These are phyloP conservation scores for Chaetoderma sp. DNA, from an alignment of 2,888 invertebrate species.

Conservation along the genomic window DNA sequence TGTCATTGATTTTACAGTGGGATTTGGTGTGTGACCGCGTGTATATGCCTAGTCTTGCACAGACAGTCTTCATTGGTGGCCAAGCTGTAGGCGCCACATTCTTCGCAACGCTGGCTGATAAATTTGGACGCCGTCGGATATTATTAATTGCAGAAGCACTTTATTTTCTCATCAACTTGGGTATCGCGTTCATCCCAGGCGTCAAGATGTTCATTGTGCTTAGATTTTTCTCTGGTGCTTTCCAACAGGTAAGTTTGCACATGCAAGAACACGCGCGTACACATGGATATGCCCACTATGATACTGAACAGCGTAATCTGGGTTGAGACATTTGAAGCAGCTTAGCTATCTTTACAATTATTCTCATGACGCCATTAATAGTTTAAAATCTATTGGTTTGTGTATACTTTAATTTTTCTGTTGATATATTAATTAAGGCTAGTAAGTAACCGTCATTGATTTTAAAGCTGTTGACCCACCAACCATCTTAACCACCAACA, in stretches of 20 bases:
- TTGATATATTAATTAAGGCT: too few species aligned
- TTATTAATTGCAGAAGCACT: neutral
- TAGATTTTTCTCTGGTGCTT: neutral
- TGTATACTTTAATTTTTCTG: too few species aligned
- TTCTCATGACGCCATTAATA: too few species aligned
- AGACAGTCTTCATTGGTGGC: constrained; percentile 5
- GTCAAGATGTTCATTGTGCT: neutral
- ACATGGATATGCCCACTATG: too few species aligned
- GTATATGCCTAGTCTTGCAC: neutral
- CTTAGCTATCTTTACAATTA: too few species aligned
- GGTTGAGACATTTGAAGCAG: too few species aligned
- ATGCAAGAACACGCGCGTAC: too few species aligned
- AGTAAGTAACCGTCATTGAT: too few species aligned
- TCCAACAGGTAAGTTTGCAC: constrained; percentile 7
- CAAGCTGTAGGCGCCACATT: constrained; percentile 2
- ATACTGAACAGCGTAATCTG: too few species aligned
- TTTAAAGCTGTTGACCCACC: too few species aligned
- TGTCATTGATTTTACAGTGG: neutral
- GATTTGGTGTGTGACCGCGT: neutral
- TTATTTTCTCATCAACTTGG: neutral
- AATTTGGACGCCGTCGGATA: neutral
- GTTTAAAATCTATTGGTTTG: too few species aligned
- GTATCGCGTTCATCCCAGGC: neutral
- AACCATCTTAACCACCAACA: too few species aligned
- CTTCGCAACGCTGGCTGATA: neutral